phyloP scores from a whole-genome alignment of 1,140 invertebrate genomes.

The Drosophila dunni region DNA sequence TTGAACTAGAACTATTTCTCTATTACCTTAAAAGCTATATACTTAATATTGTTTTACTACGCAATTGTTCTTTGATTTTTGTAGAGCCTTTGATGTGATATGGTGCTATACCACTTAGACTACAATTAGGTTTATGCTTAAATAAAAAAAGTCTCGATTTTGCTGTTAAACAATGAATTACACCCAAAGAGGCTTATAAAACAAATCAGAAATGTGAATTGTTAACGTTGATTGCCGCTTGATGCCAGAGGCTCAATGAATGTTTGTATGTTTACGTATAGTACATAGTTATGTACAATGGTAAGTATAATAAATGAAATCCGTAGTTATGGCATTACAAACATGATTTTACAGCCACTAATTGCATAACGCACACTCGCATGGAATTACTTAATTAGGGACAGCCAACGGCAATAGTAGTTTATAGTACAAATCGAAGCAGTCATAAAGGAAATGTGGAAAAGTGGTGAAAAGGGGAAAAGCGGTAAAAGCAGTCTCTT shows the following conservation, averaged over 20 bases:
- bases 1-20: too few species aligned
- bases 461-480: too few species aligned
- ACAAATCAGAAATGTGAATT: constrained; percentile 55
- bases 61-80: constrained; percentile 23
- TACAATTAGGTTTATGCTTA: constrained; percentile 38
- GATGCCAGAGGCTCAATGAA: constrained; percentile 38
- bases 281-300: constrained; percentile 1
- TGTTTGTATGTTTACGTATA: background rate
- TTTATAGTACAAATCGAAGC: constrained; percentile 75
- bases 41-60: background rate
- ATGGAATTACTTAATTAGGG: constrained; percentile 76
- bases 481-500: constrained; percentile 2
- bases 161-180: constrained; percentile 24
- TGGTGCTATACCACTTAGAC: constrained; percentile 35
- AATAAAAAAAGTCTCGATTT: constrained; percentile 46
- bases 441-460: constrained; percentile 64
- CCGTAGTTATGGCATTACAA: constrained; percentile 56
- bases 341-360: constrained; percentile 72
- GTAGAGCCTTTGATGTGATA: background rate
- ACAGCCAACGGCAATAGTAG: constrained; percentile 72
- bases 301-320: constrained; percentile 46
- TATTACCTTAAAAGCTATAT: too few species aligned
- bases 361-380: constrained; percentile 71
- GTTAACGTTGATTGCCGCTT: constrained; percentile 59
- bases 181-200: constrained; percentile 47